phyloP scores from a whole-genome alignment of 2,888 invertebrate species.

The Euspilapteryx auroguttella region DNA sequence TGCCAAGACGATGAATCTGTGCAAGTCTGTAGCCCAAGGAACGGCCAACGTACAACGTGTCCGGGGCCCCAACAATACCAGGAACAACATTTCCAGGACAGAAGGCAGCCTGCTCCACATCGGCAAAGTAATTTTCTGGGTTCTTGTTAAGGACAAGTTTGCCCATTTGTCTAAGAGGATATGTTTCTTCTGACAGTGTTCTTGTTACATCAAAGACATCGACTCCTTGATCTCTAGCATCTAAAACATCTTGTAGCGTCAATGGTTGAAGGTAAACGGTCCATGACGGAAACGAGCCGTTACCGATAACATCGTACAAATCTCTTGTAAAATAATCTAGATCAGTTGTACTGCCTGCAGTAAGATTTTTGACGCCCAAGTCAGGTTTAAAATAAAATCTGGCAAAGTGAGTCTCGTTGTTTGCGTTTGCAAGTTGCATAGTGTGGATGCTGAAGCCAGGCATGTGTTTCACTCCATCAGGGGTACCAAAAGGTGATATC shows the following conservation, averaged over 20 bases:
- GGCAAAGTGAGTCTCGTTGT: slow-evolving; percentile 67
- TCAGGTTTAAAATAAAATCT: slow-evolving; percentile 86
- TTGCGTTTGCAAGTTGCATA: slow-evolving; percentile 75
- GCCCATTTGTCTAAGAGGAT: slow-evolving; percentile 77
- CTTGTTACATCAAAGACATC: slow-evolving; percentile 89
- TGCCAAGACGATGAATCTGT: too few species aligned
- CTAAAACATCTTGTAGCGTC: slow-evolving; percentile 75
- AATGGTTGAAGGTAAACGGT: slow-evolving; percentile 75
- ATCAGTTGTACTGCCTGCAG: slow-evolving; percentile 65
- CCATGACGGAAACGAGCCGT: slow-evolving; percentile 68
- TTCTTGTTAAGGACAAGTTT: slow-evolving; percentile 78
- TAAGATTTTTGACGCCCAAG: slow-evolving; percentile 76
- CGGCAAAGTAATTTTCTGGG: too few species aligned
- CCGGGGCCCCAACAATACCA: slow-evolving; percentile 53
- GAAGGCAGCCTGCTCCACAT: slow-evolving; percentile 83
- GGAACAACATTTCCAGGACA: slow-evolving; percentile 81
- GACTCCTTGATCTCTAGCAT: slow-evolving; percentile 64
- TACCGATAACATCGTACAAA: slow-evolving; percentile 76
- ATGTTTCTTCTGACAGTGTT: slow-evolving; percentile 73
- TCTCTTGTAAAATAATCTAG: slow-evolving; percentile 83
- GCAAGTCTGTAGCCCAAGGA: slow-evolving; percentile 3
- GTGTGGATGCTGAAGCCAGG: slow-evolving; percentile 87
- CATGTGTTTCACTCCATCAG: slow-evolving; percentile 83
- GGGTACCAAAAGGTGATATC: slow-evolving; percentile 82
- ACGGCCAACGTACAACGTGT: slow-evolving; percentile 3